A percentile compares a stretch with the other conserved stretches of the same genome.
These are phyloP conservation scores for Osedax fenrisi DNA, from an alignment of 2,888 invertebrate species.

Conservation along the genomic window DNA sequence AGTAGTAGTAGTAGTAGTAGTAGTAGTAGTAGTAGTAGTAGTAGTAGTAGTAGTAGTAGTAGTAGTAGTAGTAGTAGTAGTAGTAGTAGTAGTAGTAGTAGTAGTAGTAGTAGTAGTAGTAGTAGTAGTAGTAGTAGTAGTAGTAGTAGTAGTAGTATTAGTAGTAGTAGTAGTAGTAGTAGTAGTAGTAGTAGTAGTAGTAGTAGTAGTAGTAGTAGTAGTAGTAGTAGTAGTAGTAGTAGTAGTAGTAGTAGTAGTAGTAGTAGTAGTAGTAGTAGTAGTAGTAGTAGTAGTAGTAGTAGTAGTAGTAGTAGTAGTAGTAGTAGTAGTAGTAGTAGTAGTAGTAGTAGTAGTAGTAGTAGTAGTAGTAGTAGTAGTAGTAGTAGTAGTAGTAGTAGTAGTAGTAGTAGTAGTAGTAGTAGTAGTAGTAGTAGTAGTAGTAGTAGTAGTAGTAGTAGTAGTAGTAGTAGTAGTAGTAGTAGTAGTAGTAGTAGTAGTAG, in stretches of 20 bases:
- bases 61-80: slow-evolving; percentile 17
- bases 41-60: slow-evolving; percentile 6
- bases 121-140: slow-evolving; percentile 3
- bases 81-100: slow-evolving; percentile 22
- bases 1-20: too few relatives aligned
- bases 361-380: not conserved
- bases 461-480: slow-evolving; percentile 17
- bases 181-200: slow-evolving; percentile 22
- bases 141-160: too few relatives aligned
- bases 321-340: slow-evolving; percentile 16
- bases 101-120: slow-evolving; percentile 19
- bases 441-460: slow-evolving; percentile 7
- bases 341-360: slow-evolving; percentile 14
- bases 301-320: slow-evolving; percentile 19
- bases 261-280: slow-evolving; percentile 21
- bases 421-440: slow-evolving; percentile 17
- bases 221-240: slow-evolving; percentile 22
- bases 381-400: slow-evolving; percentile 7
- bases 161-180: slow-evolving; percentile 17
- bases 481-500: slow-evolving; percentile 17
- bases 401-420: slow-evolving; percentile 17
- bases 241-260: slow-evolving; percentile 18
- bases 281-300: slow-evolving; percentile 18
- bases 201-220: slow-evolving; percentile 20
- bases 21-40: too few relatives aligned